A percentile compares a stretch with the other conserved stretches of the same genome.
Conservation (phyloP, 2,888 invertebrate genomes). For the Amitus sp. region DNA sequence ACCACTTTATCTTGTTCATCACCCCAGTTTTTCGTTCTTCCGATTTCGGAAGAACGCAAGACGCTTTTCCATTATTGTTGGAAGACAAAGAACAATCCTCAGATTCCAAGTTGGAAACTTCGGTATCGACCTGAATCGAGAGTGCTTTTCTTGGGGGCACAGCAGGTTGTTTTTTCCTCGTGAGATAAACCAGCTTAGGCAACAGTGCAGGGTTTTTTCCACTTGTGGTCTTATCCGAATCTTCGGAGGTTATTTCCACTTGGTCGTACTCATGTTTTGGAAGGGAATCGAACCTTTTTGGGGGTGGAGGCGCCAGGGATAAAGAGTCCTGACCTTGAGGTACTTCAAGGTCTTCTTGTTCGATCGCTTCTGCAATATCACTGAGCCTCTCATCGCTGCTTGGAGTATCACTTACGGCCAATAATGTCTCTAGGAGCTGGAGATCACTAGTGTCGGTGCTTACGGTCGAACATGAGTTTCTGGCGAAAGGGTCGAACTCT, state of each 20-base stretch:
- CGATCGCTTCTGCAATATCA: conserved; percentile 64
- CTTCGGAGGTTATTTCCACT: conserved; percentile 49
- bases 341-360: conserved; percentile 61
- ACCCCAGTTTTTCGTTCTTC: conserved; percentile 49
- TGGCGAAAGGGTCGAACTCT: conserved; percentile 56
- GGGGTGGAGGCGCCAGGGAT: conserved; percentile 70
- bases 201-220: conserved; percentile 54
- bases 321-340: conserved; percentile 12
- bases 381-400: conserved; percentile 66
- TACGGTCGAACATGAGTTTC: conserved; percentile 48
- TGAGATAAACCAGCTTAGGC: conserved; percentile 52
- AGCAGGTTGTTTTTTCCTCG: conserved; percentile 60
- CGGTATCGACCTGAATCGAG: conserved; percentile 41
- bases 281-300: conserved; percentile 74
- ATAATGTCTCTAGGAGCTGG: conserved; percentile 73
- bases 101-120: background rate
- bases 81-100: conserved; percentile 18
- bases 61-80: conserved; percentile 30
- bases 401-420: conserved; percentile 77
- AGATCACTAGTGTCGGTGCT: conserved; percentile 70
- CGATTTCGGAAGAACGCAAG: too few species aligned
- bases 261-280: conserved; percentile 66
- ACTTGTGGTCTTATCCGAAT: conserved; percentile 27
- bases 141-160: conserved; percentile 51
- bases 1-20: conserved; percentile 54